These are phyloP conservation scores for Poecile atricapillus DNA, from an alignment of 2,113 vertebrate species.

Conservation along the genomic window DNA sequence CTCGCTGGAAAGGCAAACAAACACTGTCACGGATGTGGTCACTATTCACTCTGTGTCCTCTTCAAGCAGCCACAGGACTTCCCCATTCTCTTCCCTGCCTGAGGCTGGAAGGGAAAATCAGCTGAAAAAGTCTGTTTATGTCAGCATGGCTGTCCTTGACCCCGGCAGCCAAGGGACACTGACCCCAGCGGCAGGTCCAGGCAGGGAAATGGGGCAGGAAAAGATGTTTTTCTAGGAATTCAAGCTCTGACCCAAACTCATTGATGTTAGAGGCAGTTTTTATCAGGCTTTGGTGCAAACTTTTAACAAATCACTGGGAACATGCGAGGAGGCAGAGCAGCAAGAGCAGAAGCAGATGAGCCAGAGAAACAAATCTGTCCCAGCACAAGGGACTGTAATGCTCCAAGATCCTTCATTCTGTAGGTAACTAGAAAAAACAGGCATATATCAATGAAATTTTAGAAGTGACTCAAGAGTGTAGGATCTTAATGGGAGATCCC, in stretches of 20 bases:
- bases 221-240: neutral
- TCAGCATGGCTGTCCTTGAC: neutral
- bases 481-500: neutral
- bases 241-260: neutral
- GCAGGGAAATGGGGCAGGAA: neutral
- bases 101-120: neutral
- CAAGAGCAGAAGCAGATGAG: neutral
- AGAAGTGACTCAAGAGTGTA: neutral
- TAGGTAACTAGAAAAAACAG: neutral
- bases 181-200: neutral
- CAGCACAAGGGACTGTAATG: neutral
- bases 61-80: neutral
- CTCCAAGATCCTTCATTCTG: neutral
- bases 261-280: neutral
- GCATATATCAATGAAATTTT: neutral
- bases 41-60: neutral
- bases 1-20: constrained; percentile 52
- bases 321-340: neutral
- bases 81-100: neutral
- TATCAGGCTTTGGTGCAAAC: neutral
- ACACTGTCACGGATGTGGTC: neutral
- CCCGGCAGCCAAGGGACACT: accelerated
- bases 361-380: neutral
- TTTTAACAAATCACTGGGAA: neutral
- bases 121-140: neutral